A percentile compares a stretch with the other conserved stretches of the same genome.
These are phyloP conservation scores for Tapirus terrestris DNA, from an alignment of 2,113 vertebrate species.

Conservation along the genomic window DNA sequence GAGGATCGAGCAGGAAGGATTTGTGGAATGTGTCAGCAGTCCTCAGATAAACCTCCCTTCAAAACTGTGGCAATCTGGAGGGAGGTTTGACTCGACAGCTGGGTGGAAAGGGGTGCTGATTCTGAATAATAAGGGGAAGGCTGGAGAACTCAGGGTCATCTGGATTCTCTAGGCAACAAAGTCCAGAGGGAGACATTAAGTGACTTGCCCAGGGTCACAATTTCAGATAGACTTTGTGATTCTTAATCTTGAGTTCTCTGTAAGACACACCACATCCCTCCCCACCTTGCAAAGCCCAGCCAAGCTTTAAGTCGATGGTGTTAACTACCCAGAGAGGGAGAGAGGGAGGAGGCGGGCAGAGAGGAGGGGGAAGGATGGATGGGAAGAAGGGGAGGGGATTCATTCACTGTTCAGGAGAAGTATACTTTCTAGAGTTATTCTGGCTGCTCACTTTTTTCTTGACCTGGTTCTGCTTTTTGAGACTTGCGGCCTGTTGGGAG, in stretches of 20 bases:
- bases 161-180: background rate
- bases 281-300: background rate
- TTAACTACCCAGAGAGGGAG: background rate
- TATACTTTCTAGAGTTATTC: background rate
- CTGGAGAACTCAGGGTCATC: background rate
- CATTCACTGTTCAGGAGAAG: background rate
- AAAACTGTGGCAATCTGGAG: background rate
- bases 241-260: background rate
- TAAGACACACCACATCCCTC: background rate
- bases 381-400: rapidly evolving
- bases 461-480: background rate
- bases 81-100: background rate
- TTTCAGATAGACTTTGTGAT: background rate
- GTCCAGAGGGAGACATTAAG: background rate
- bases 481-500: background rate
- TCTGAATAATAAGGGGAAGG: background rate
- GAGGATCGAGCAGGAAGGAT: background rate
- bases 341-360: no score
- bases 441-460: background rate
- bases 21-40: background rate
- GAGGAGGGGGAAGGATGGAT: no score
- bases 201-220: background rate
- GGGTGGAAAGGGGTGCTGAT: background rate
- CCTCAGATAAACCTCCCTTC: background rate
- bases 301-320: background rate